phyloP scores from a whole-genome alignment of 2,888 invertebrate genomes.

The Epirrhoe alternata region DNA sequence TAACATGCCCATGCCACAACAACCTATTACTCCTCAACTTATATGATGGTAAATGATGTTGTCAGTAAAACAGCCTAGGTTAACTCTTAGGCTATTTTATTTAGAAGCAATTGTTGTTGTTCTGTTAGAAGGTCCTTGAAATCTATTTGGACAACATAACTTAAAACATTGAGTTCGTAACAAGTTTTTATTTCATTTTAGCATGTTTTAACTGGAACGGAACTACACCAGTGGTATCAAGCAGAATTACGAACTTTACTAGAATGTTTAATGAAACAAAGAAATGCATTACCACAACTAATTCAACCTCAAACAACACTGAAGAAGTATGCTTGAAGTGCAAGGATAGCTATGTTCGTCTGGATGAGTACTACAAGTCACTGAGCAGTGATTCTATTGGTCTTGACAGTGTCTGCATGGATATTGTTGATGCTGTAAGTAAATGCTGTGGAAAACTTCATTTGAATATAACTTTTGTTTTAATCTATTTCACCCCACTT shows the following conservation, averaged over 20 bases:
- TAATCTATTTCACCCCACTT: not conserved
- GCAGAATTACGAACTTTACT: slow-evolving; percentile 79
- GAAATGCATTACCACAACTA: slow-evolving; percentile 69
- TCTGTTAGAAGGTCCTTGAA: no score
- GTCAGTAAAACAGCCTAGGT: no score
- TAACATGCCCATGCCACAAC: no score
- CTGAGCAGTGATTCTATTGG: slow-evolving; percentile 84
- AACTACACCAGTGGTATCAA: slow-evolving; percentile 72
- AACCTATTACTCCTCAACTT: no score
- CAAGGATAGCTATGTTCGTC: slow-evolving; percentile 77
- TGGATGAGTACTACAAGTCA: slow-evolving; percentile 85
- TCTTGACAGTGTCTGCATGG: slow-evolving; percentile 87
- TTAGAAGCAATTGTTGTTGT: no score
- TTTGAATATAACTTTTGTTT: no score
- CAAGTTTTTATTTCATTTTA: slow-evolving; percentile 61
- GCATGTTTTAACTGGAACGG: slow-evolving; percentile 84
- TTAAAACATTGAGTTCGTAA: no score
- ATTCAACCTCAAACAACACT: slow-evolving; percentile 57
- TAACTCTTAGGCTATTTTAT: no score
- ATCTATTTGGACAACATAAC: not conserved
- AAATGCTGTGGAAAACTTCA: not conserved
- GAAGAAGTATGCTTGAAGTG: slow-evolving; percentile 82
- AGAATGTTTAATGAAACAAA: slow-evolving; percentile 73
- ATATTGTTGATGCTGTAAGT: slow-evolving; percentile 87
- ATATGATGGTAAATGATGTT: no score